Evolutionary conservation across 2,797 vertebrate genomes (phyloP).

Genomic region (Dryobates pubescens): DNA sequence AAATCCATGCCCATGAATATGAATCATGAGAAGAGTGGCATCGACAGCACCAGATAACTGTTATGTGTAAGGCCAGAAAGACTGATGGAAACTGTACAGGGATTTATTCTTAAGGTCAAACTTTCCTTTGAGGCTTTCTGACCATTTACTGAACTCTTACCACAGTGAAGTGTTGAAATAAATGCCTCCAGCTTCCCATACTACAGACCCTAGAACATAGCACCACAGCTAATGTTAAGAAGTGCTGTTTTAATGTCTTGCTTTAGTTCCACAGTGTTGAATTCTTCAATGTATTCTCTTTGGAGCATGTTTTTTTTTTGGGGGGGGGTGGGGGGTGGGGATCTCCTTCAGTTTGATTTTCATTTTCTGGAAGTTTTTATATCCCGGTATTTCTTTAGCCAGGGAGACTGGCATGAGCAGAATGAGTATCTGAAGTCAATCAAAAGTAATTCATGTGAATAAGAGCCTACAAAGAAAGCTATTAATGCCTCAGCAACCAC

Average conservation of each 20-base stretch:
- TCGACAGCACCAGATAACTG: not conserved
- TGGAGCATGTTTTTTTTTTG: not conserved
- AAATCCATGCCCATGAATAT: not conserved
- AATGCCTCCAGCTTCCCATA: not conserved
- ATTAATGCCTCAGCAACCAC: constrained; percentile 58
- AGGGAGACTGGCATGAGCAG: not conserved
- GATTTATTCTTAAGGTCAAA: not conserved
- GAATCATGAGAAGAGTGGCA: not conserved
- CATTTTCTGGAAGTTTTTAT: not conserved
- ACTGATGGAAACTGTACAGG: not conserved
- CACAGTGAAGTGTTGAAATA: not conserved
- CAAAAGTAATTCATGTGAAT: constrained; percentile 54
- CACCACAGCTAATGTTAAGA: not conserved
- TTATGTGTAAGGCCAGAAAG: not conserved
- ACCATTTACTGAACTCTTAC: constrained; percentile 9
- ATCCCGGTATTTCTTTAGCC: not conserved
- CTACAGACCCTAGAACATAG: not conserved
- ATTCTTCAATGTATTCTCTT: not conserved
- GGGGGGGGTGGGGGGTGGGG: not conserved
- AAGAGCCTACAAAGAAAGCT: constrained; percentile 4
- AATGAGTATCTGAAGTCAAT: constrained; percentile 23
- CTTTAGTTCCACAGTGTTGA: not conserved
- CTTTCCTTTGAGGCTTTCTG: constrained; percentile 7
- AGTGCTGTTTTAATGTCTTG: not conserved
- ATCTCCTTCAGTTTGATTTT: not conserved